These are phyloP conservation scores for Camptogramma bilineatum DNA, from an alignment of 2,888 invertebrate genomes.

Conservation along the genomic window DNA sequence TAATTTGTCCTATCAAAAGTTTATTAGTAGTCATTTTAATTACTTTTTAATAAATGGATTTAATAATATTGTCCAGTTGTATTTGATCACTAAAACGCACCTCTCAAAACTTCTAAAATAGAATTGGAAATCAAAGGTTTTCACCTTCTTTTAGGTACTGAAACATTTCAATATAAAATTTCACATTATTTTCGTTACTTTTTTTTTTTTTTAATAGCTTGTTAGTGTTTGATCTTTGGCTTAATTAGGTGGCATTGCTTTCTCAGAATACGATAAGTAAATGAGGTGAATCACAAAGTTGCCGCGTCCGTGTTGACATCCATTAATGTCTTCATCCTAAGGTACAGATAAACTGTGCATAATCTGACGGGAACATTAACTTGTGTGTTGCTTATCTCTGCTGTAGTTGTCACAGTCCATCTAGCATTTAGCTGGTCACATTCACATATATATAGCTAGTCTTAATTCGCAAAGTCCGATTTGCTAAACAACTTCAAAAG, in stretches of 20 bases:
- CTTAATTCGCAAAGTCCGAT: no score
- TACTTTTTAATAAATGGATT: no score
- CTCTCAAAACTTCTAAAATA: no score
- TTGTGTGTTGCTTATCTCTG: constrained; percentile 63
- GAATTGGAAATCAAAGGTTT: no score
- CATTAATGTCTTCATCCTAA: constrained; percentile 55
- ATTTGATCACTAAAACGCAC: no score
- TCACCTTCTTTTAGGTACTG: no score
- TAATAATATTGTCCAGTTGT: no score
- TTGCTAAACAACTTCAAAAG: no score
- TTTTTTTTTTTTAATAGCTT: neutral
- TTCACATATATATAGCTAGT: neutral
- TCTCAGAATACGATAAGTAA: constrained; percentile 1
- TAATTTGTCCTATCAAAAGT: no score
- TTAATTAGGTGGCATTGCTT: constrained; percentile 1
- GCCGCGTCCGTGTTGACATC: constrained; percentile 49
- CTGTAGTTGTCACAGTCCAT: constrained; percentile 12
- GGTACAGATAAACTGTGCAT: constrained; percentile 55
- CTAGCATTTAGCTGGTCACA: neutral
- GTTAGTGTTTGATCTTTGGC: neutral
- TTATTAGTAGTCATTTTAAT: no score
- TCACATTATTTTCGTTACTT: no score
- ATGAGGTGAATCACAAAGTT: constrained; percentile 28
- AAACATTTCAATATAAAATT: no score
- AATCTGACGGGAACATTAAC: constrained; percentile 68